Evolutionary conservation across 2,888 invertebrate species (phyloP).

Genomic region (Ethmia dodecea): DNA sequence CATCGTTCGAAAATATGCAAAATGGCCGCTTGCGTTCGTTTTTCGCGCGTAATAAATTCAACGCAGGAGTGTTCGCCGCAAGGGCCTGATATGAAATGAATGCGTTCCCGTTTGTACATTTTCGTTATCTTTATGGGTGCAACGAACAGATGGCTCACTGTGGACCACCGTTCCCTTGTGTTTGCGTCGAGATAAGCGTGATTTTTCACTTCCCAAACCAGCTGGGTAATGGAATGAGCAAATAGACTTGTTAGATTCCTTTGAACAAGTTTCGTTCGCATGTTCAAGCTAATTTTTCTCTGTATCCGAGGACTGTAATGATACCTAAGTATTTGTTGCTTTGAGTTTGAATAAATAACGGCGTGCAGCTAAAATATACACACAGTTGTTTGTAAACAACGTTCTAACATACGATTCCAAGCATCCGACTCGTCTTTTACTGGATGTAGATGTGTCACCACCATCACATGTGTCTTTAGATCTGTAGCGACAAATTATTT

Average conservation of each 20-base stretch:
- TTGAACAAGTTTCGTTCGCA: constrained; percentile 52
- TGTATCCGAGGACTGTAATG: constrained; percentile 33
- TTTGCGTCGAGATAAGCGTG: constrained; percentile 70
- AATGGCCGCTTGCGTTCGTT: constrained; percentile 53
- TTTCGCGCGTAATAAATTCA: constrained; percentile 63
- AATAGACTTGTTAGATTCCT: constrained; percentile 57
- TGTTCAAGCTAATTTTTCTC: constrained; percentile 52
- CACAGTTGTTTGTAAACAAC: constrained; percentile 64
- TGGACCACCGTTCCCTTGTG: constrained; percentile 63
- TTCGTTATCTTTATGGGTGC: constrained; percentile 75
- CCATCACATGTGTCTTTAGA: constrained; percentile 31
- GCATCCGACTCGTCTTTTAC: constrained; percentile 35
- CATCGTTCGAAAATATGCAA: constrained; percentile 69
- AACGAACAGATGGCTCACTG: constrained; percentile 72
- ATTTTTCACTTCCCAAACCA: constrained; percentile 73
- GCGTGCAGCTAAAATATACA: constrained; percentile 15
- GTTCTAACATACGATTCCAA: constrained; percentile 30
- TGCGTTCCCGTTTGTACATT: constrained; percentile 60
- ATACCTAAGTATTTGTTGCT: constrained; percentile 16
- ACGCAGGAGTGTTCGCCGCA: constrained; percentile 48
- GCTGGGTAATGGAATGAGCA: constrained; percentile 62
- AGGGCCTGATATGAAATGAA: constrained; percentile 62
- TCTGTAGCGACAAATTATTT: constrained; percentile 19
- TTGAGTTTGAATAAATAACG: constrained; percentile 20
- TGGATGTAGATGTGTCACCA: constrained; percentile 50